These are phyloP conservation scores for Catagonus wagneri DNA, from an alignment of 2,113 vertebrate species.

Conservation along the genomic window DNA sequence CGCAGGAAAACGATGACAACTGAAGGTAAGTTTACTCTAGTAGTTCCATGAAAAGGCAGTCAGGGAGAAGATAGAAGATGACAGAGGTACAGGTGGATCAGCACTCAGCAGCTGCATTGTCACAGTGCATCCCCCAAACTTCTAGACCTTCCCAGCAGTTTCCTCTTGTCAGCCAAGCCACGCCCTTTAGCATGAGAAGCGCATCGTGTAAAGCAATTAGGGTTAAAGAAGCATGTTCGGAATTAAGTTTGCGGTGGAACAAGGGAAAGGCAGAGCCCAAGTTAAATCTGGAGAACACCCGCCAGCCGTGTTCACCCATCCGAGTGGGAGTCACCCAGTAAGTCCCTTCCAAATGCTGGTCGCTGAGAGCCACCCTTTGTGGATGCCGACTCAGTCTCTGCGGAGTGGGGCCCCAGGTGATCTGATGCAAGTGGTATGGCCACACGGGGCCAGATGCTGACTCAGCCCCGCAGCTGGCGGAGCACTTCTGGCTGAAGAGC, in stretches of 20 bases:
- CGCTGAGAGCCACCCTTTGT: not conserved
- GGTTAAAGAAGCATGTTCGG: not conserved
- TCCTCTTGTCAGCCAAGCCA: not conserved
- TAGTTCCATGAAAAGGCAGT: not conserved
- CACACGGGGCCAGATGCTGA: not conserved
- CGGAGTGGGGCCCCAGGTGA: not conserved
- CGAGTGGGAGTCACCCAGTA: not conserved
- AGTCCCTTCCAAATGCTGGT: not conserved
- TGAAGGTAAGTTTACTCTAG: not conserved
- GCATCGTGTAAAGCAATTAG: slow-evolving; percentile 41
- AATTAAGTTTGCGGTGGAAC: not conserved
- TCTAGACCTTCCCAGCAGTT: not conserved
- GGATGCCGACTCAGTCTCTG: not conserved
- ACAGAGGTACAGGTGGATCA: not conserved
- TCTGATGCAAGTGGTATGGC: not conserved
- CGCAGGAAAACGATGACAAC: not conserved
- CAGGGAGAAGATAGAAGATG: not conserved
- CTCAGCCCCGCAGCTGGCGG: not conserved
- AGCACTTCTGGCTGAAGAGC: not conserved
- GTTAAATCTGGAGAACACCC: not conserved
- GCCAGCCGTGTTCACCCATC: not conserved
- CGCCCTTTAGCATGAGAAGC: not conserved
- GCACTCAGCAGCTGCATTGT: not conserved
- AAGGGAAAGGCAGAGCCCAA: not conserved
- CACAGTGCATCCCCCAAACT: not conserved